These are phyloP conservation scores for Drosophila affinis DNA, from an alignment of 2,888 invertebrate genomes.

Conservation along the genomic window DNA sequence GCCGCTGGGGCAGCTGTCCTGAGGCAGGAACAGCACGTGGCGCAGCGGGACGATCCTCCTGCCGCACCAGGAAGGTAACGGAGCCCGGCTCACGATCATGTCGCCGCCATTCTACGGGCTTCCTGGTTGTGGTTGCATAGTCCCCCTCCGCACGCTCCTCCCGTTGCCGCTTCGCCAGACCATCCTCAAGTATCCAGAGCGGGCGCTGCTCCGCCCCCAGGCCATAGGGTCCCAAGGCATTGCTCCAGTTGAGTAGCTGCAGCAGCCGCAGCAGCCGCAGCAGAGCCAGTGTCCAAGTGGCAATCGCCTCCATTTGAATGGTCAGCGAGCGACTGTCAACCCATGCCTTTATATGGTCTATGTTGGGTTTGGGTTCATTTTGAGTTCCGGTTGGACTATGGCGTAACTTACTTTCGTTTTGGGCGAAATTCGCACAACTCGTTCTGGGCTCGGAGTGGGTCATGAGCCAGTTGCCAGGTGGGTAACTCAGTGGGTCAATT, in stretches of 20 bases:
- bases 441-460: conserved; percentile 42
- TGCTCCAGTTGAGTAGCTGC: conserved; percentile 15
- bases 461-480: too few relatives aligned
- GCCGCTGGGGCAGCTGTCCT: conserved; percentile 7
- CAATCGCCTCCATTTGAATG: conserved; percentile 59
- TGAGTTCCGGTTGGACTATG: conserved; percentile 12
- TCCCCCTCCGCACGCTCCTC: conserved; percentile 36
- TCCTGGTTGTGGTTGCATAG: conserved; percentile 37
- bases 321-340: conserved; percentile 4
- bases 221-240: conserved; percentile 46
- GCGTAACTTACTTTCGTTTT: conserved; percentile 64
- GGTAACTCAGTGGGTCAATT: too few relatives aligned
- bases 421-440: conserved; percentile 50
- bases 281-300: conserved; percentile 44
- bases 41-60: conserved; percentile 2
- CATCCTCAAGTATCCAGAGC: conserved; percentile 80
- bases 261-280: conserved; percentile 41
- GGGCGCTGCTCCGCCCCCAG: conserved; percentile 69
- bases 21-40: not conserved
- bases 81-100: conserved; percentile 20
- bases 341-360: conserved; percentile 48
- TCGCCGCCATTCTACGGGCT: not conserved
- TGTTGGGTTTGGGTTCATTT: not conserved
- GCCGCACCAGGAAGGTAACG: conserved; percentile 50
- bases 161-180: conserved; percentile 49